phyloP scores from a whole-genome alignment of 2,888 invertebrate genomes.

The Patella depressa region DNA sequence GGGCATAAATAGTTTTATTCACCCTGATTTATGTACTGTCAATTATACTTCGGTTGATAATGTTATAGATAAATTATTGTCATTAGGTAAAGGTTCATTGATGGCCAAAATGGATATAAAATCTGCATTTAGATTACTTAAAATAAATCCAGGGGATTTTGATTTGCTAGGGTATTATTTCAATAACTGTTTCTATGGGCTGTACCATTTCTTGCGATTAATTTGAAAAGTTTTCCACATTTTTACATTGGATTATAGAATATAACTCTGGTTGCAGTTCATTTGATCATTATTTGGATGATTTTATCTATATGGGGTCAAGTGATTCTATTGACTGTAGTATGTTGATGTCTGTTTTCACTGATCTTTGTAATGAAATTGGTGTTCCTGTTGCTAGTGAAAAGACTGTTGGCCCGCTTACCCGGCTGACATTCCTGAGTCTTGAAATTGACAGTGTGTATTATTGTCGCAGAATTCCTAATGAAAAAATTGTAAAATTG shows the following conservation, averaged over 20 bases:
- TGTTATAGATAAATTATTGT: not conserved
- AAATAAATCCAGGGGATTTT: too few relatives aligned
- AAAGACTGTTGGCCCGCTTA: too few relatives aligned
- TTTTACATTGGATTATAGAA: conserved; percentile 3
- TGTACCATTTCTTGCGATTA: not conserved
- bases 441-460: too few relatives aligned
- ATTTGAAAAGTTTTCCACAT: not conserved
- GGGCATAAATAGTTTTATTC: not conserved
- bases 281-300: conserved; percentile 8
- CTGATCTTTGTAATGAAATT: too few relatives aligned
- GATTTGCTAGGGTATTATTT: too few relatives aligned
- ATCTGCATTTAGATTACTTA: not conserved
- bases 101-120: conserved; percentile 8
- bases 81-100: not conserved
- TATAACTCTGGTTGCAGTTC: not conserved
- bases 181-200: not conserved
- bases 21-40: conserved; percentile 4
- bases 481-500: too few relatives aligned
- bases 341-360: not conserved
- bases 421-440: too few relatives aligned
- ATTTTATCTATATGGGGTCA: not conserved
- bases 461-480: too few relatives aligned
- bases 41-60: not conserved
- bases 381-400: too few relatives aligned
- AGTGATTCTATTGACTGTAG: not conserved